Evolutionary conservation across 92 coral and sea anemone genomes (phyloP), one percentile per base, ranked within the genome.

Genomic region (Epizoanthus scotinus): DNA sequence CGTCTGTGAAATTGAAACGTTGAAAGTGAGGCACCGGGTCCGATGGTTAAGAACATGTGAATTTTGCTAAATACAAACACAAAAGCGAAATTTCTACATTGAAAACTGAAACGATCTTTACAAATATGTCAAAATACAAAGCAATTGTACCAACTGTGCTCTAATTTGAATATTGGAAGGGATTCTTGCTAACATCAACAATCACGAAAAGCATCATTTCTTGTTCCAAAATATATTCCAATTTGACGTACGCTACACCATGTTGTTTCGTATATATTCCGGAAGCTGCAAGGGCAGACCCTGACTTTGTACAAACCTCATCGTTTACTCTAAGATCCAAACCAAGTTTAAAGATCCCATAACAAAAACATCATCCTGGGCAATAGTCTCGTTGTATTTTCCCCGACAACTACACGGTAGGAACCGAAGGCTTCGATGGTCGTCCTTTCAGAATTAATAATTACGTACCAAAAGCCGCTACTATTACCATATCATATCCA

Each of bases 391-490:
- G 40, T 40, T 74, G 40, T 44, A 38, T 59, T 74, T 58, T 53
- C 63, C 56, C 49, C 52, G 69, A 29, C 74, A 69, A 63, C 61
- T 49, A 47, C 72, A 42, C 56, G 72, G 77, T 84, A 82, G 83
- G 75, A 84, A 89, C 83, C 90, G 87, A 87, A 84, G 67, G 85
- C 82, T 77, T 74, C 87, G 87, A 83, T 61, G 79, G 69, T 65
- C 81, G 74, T 89, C 84, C 87, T 70, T 80, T 87, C 73, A 81
- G 93, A 86, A 91, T 89, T 84, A 61, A 70, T 91, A 89, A 91
- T 91, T 86, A 85, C 83, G 63, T 54, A 78, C 82, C 25, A 80
- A 68, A 86, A 70, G 86, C 81, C 36, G 57, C 79, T 60, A 44
- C 54, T 73, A 73, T 47, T 60, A 44, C 54, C 79, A 73, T 47